phyloP scores from a whole-genome alignment of 2,888 invertebrate species.

The Nowickia ferox region DNA sequence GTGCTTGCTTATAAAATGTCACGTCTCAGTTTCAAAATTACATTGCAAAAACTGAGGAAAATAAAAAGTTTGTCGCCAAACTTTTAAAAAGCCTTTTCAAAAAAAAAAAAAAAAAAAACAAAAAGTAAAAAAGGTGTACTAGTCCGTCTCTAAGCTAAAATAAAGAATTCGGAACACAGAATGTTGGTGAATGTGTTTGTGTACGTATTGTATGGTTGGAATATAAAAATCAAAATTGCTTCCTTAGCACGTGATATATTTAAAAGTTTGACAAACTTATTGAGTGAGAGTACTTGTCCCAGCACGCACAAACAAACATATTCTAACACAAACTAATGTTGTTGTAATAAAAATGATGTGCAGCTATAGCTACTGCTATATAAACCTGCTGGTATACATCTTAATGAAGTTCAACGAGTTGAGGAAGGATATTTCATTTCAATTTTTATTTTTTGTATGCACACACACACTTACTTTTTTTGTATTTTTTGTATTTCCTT shows the following conservation, averaged over 20 bases:
- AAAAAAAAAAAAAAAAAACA: background rate
- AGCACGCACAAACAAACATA: background rate
- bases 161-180: constrained; percentile 1
- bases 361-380: constrained; percentile 1
- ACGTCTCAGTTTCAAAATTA: constrained; percentile 69
- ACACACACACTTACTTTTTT: too few relatives aligned
- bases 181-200: background rate
- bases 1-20: constrained; percentile 60
- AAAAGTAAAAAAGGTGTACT: constrained; percentile 25
- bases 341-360: constrained; percentile 14
- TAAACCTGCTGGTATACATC: background rate
- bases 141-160: constrained; percentile 36
- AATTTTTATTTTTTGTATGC: too few relatives aligned
- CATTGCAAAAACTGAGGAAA: constrained; percentile 57
- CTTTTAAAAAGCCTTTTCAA: constrained; percentile 59
- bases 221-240: constrained; percentile 73
- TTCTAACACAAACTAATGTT: background rate
- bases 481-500: too few relatives aligned
- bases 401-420: constrained; percentile 27
- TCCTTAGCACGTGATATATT: constrained; percentile 73
- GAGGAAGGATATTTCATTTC: background rate
- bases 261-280: constrained; percentile 67
- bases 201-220: constrained; percentile 2
- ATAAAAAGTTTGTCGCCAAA: constrained; percentile 65
- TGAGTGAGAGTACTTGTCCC: constrained; percentile 29